A percentile compares a stretch with the other conserved stretches of the same genome.
Evolutionary conservation across 2,797 vertebrate species (phyloP).

Genomic region (Sardinella longiceps): DNA sequence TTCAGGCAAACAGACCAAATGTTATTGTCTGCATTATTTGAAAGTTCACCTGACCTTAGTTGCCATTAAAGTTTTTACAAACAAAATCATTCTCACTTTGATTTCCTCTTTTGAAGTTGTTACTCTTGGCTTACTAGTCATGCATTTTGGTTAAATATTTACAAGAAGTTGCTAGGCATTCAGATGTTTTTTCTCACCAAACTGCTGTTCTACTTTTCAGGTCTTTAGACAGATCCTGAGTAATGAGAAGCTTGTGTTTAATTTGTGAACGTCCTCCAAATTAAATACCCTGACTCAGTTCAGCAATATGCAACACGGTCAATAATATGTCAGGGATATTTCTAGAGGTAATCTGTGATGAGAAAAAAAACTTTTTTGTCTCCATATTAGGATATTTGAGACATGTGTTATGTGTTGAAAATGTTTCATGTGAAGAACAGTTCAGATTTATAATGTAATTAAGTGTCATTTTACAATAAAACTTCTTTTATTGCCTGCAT

Average conservation of each 20-base stretch:
- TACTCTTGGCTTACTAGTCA: slow-evolving; percentile 41
- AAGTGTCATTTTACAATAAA: background rate
- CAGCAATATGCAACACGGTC: background rate
- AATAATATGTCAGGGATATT: background rate
- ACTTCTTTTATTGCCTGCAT: background rate
- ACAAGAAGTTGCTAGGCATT: slow-evolving; percentile 40
- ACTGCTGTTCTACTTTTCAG: slow-evolving; percentile 27
- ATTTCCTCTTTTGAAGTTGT: slow-evolving; percentile 28
- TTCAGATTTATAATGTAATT: background rate
- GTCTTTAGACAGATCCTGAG: slow-evolving; percentile 19
- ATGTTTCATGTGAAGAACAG: background rate
- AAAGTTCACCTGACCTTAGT: background rate
- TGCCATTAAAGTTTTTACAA: background rate
- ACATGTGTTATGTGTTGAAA: background rate
- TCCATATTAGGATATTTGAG: background rate
- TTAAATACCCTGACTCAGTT: background rate
- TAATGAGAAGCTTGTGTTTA: slow-evolving; percentile 33
- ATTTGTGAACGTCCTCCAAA: background rate
- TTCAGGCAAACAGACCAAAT: background rate
- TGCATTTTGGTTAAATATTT: slow-evolving; percentile 45
- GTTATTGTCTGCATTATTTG: background rate
- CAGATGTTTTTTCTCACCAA: slow-evolving; percentile 31
- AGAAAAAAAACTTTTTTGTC: background rate
- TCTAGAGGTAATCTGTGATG: background rate
- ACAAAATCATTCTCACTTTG: background rate